These are phyloP conservation scores for Lophotis ruficrista DNA, from an alignment of 2,113 vertebrate species.

Conservation along the genomic window DNA sequence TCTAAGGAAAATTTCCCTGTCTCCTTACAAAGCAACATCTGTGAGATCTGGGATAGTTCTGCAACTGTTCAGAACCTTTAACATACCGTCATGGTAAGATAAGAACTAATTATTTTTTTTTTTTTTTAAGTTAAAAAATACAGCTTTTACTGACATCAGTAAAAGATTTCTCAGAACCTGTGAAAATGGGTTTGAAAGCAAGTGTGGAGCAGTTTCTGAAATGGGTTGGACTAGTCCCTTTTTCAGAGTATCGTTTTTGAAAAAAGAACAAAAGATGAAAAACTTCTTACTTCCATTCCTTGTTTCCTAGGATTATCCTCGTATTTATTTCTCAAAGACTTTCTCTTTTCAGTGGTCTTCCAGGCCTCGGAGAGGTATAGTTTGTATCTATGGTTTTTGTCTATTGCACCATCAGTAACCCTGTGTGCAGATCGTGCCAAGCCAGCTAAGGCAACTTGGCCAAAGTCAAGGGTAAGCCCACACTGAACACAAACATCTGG, in stretches of 20 bases:
- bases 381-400: neutral
- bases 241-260: neutral
- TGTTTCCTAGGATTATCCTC: neutral
- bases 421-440: neutral
- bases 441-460: neutral
- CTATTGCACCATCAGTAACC: neutral
- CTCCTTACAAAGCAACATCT: neutral
- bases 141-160: neutral
- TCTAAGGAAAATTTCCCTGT: neutral
- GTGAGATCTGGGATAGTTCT: neutral
- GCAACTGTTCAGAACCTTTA: neutral
- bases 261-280: neutral
- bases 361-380: rapidly evolving
- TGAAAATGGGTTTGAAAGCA: neutral
- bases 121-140: neutral
- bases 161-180: neutral
- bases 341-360: neutral
- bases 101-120: neutral
- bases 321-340: neutral
- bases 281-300: neutral
- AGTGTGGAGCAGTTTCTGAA: neutral
- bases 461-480: neutral
- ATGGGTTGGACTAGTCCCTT: neutral
- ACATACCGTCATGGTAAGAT: neutral
- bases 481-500: neutral